Base-by-base conservation (phyloP, 2,888 invertebrate species). In the Homarus gammarus region DNA sequence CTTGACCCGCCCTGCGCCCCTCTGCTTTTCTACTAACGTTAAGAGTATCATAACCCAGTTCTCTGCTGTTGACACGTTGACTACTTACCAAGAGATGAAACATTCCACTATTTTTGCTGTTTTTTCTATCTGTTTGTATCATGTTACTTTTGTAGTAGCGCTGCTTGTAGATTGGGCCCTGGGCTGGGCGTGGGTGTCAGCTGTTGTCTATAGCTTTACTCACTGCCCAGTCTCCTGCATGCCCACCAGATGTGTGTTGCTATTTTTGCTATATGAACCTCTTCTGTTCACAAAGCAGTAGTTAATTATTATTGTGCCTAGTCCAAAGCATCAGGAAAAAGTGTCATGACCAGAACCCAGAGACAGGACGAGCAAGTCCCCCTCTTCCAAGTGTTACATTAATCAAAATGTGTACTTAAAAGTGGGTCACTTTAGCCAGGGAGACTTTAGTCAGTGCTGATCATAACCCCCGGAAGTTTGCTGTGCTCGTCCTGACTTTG, bases 21-120 rank as follows among this genome's bases (percentile, higher is more conserved):
- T 79, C 87, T 86, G 78, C 86, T 78, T 78, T 81, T 87, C 73
- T 87, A 79, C 87, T 89, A 89, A 89, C 88, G 77, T 89, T 89
- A 89, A 89, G 88, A 84, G 64, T 88, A 88, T 75, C 88, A 75
- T 88, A 40, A 83, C 78, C 49, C 84, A 75, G 81, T 82, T 87
- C 88, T 89, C 72, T 70, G 78, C 88, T 89, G 88, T 89, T 89
- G 84, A 84, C 84, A 78, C 84, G 88, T 89, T 89, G 84, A 87
- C 87, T 87, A 84, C 77, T 78, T 84, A 70, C 77, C 87, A 89
- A 89, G 90, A 83, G 90, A 90, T 87, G 81, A 87, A 90, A 90
- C 90, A 90, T 90, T 90, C 90, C 90, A 90, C 87, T 87, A 90
- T 90, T 90, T 87, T 90, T 90, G 87, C 87, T 87, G 90, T 90